Conservation (phyloP, 1,140 invertebrate species). For the Macrobrachium nipponense region DNA sequence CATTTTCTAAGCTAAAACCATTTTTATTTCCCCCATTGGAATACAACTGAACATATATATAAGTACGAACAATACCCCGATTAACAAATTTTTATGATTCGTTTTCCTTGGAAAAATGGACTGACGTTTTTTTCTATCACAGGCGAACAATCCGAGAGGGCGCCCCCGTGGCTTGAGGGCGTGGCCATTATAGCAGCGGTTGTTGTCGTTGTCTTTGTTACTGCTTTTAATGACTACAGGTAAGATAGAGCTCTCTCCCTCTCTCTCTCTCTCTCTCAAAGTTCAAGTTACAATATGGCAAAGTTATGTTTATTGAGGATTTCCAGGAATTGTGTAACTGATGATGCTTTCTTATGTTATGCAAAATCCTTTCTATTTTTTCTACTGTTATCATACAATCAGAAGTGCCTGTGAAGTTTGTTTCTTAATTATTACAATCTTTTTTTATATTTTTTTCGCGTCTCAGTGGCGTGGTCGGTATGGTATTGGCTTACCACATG, state of each 20-base stretch:
- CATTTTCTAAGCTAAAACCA: too few relatives aligned
- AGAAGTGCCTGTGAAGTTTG: too few relatives aligned
- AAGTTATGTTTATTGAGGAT: background rate
- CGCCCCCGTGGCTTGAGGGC: conserved; percentile 56
- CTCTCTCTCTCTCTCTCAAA: background rate
- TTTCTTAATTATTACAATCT: too few relatives aligned
- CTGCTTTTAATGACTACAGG: conserved; percentile 62
- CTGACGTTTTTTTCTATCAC: background rate
- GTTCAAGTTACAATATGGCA: background rate
- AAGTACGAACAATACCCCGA: too few relatives aligned
- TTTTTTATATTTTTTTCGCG: too few relatives aligned
- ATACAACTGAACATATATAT: background rate
- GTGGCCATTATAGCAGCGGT: conserved; percentile 53
- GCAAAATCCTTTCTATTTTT: too few relatives aligned
- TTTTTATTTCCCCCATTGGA: too few relatives aligned
- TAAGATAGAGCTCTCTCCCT: conserved; percentile 10
- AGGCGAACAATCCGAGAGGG: conserved; percentile 38
- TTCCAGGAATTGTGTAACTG: background rate
- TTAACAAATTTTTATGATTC: too few relatives aligned
- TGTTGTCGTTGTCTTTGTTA: conserved; percentile 54
- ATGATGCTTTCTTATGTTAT: too few relatives aligned
- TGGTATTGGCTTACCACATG: too few relatives aligned
- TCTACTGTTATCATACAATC: too few relatives aligned
- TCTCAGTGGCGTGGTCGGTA: too few relatives aligned
- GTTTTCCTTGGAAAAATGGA: background rate